Conservation (phyloP, 2,113 vertebrate genomes). For the Danionella cerebrum region DNA sequence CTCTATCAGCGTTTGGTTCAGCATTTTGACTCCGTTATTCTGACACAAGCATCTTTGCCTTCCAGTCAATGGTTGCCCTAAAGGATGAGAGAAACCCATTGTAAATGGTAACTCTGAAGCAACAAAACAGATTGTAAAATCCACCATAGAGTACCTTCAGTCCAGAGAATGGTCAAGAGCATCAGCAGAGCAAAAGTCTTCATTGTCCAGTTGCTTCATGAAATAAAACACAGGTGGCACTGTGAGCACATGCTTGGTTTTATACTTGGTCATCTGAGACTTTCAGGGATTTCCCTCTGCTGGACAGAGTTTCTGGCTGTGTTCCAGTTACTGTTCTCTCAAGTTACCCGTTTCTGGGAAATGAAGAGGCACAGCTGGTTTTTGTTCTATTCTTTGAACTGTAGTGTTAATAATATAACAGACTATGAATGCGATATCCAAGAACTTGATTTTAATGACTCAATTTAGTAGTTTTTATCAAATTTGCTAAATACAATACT, state of each 20-base stretch:
- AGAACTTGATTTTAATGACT: too few species aligned
- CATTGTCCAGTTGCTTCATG: conserved; percentile 15
- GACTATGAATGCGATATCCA: too few species aligned
- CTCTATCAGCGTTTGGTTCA: neutral
- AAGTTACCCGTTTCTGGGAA: neutral
- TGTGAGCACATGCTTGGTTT: neutral
- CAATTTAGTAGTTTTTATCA: too few species aligned
- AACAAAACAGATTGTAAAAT: neutral
- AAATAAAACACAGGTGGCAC: neutral
- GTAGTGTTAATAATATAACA: too few species aligned
- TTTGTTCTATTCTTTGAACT: neutral
- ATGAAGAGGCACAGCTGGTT: neutral
- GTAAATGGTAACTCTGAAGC: neutral
- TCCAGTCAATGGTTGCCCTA: conserved; percentile 6
- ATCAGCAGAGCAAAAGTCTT: conserved; percentile 14
- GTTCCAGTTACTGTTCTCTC: neutral
- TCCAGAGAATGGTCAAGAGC: neutral
- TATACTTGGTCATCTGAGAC: neutral
- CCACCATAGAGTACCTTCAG: too few species aligned
- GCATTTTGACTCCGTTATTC: neutral
- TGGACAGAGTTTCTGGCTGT: neutral
- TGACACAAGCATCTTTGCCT: conserved; percentile 21
- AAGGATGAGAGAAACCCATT: neutral
- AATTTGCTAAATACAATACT: too few species aligned
- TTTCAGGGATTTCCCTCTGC: neutral